These are phyloP conservation scores for Rousettus madagascariensis DNA, from an alignment of 2,797 vertebrate species.

Conservation along the genomic window DNA sequence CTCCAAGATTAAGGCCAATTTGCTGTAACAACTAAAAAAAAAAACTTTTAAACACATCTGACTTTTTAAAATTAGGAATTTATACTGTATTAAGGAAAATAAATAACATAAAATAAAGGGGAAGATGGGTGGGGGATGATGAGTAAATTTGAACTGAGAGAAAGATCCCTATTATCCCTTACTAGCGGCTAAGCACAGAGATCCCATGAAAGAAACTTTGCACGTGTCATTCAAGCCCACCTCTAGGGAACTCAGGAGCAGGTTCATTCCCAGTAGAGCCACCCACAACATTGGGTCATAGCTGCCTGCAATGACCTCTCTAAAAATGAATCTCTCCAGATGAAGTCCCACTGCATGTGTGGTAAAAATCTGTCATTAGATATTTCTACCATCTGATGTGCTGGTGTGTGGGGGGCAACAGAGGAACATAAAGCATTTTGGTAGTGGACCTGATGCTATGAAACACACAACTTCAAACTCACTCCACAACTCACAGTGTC, in stretches of 20 bases:
- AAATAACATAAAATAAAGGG: neutral
- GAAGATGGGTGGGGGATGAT: neutral
- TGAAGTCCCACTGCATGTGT: neutral
- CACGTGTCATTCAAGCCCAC: neutral
- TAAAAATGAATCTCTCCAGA: neutral
- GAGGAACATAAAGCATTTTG: neutral
- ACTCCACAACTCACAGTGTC: neutral
- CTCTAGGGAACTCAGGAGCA: neutral
- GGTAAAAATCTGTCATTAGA: neutral
- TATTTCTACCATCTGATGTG: neutral
- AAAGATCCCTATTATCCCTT: neutral
- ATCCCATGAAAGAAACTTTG: neutral
- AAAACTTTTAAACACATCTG: conserved; percentile 1
- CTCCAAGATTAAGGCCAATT: neutral
- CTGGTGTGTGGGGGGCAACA: neutral
- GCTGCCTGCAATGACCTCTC: neutral
- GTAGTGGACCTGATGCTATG: neutral
- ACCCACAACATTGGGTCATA: neutral
- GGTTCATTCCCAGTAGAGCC: neutral
- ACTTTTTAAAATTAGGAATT: neutral
- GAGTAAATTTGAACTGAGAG: neutral
- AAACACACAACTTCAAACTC: neutral
- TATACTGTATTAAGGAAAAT: neutral
- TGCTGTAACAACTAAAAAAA: neutral
- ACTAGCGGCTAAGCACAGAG: neutral